A percentile compares a stretch with the other conserved stretches of the same genome.
Evolutionary conservation across 2,797 vertebrate species (phyloP).

Genomic region (Ctenochaetus hawaiiensis): DNA sequence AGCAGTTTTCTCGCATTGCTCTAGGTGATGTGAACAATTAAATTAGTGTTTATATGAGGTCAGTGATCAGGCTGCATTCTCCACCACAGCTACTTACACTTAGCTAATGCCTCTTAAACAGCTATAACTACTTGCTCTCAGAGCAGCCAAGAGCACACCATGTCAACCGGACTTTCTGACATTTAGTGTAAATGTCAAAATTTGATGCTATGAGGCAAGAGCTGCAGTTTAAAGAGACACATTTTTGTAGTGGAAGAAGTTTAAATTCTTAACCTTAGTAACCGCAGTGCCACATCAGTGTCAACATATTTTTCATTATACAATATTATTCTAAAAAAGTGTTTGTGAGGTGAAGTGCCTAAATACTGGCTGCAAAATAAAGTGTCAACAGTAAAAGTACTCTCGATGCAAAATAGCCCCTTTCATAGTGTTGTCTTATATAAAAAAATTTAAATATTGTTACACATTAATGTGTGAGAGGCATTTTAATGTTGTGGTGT

Average conservation of each 20-base stretch:
- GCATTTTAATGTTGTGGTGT: neutral
- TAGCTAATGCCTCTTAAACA: neutral
- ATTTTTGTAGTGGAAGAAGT: neutral
- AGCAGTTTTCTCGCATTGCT: neutral
- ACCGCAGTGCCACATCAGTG: neutral
- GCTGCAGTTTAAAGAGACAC: neutral
- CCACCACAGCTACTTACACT: neutral
- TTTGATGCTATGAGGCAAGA: neutral
- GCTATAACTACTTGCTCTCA: neutral
- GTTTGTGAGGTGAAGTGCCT: no score
- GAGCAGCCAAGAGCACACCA: neutral
- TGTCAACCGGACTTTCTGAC: neutral
- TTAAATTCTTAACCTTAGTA: neutral
- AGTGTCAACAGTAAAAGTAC: neutral
- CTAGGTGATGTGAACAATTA: neutral
- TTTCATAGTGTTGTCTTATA: neutral
- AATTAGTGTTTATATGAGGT: neutral
- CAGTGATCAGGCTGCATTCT: neutral
- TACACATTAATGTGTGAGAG: no score
- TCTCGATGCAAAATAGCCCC: neutral
- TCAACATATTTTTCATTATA: neutral
- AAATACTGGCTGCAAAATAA: neutral
- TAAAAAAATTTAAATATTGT: neutral
- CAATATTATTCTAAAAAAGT: neutral
- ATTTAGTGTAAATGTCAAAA: neutral